phyloP scores from a whole-genome alignment of 2,113 vertebrate species.

The Talpa occidentalis region DNA sequence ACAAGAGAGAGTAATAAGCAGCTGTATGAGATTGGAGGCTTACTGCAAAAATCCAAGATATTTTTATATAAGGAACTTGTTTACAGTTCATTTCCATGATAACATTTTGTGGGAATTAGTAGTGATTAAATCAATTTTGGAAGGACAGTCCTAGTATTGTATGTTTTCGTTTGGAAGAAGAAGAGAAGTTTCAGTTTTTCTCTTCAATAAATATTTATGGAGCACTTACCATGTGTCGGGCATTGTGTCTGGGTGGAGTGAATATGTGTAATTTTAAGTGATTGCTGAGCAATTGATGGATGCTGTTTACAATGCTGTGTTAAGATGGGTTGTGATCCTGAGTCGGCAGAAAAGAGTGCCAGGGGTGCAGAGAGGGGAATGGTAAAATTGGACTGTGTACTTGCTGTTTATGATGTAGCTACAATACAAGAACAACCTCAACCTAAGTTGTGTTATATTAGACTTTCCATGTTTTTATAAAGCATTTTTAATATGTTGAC shows the following conservation, averaged over 20 bases:
- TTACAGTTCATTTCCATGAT: background rate
- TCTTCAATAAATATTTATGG: background rate
- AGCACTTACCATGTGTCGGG: background rate
- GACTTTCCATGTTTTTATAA: background rate
- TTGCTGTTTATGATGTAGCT: background rate
- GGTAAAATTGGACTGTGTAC: background rate
- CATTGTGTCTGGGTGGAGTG: background rate
- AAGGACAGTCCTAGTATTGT: background rate
- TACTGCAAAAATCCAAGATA: background rate
- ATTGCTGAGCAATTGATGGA: background rate
- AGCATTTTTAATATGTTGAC: background rate
- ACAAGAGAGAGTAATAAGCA: background rate
- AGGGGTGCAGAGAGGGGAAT: background rate
- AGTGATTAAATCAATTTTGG: background rate
- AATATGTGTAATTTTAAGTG: conserved; percentile 5
- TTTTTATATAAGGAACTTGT: background rate
- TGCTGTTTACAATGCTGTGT: background rate
- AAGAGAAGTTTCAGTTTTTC: background rate
- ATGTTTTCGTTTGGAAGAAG: background rate
- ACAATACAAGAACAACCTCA: background rate
- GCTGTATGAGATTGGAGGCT: background rate
- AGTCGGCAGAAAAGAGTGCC: background rate
- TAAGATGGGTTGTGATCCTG: background rate
- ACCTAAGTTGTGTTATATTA: background rate
- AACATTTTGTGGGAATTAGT: background rate